A percentile compares a stretch with the other conserved stretches of the same genome.
These are phyloP conservation scores for Ataeniobius toweri DNA, from an alignment of 2,797 vertebrate species.

Conservation along the genomic window DNA sequence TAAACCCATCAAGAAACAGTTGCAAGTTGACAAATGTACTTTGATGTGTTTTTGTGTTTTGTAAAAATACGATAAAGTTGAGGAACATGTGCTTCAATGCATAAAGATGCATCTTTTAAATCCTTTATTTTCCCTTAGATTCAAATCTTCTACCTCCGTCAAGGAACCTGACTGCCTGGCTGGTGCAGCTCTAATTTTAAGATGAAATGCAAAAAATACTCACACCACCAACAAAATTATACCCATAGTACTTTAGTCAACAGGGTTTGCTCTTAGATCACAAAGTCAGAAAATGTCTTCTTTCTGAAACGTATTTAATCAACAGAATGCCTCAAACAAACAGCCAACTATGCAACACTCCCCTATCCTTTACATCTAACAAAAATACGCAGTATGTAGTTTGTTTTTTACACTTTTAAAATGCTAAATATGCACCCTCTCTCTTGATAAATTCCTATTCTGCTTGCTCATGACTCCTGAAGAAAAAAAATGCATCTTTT, in stretches of 20 bases:
- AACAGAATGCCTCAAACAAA: slow-evolving; percentile 9
- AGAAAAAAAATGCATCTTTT: slow-evolving; percentile 43
- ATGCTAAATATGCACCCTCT: slow-evolving; percentile 3
- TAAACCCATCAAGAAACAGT: background rate
- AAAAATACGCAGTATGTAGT: background rate
- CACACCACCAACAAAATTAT: background rate
- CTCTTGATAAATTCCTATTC: slow-evolving; percentile 26
- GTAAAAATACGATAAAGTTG: background rate
- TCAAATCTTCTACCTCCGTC: background rate
- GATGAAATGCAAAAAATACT: background rate
- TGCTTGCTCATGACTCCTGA: slow-evolving; percentile 16
- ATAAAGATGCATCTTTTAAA: background rate
- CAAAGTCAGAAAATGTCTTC: background rate
- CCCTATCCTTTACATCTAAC: background rate
- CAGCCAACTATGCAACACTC: background rate
- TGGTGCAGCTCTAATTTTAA: background rate
- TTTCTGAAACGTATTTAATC: background rate
- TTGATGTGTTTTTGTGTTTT: background rate
- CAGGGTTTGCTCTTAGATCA: background rate
- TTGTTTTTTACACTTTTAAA: slow-evolving; percentile 17
- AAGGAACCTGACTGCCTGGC: background rate
- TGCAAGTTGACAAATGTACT: background rate
- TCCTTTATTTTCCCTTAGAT: background rate
- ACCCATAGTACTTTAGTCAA: background rate
- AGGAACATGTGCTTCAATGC: background rate